Evolutionary conservation across 92 coral and sea anemone species (phyloP).

Genomic region (Bergia sp.): DNA sequence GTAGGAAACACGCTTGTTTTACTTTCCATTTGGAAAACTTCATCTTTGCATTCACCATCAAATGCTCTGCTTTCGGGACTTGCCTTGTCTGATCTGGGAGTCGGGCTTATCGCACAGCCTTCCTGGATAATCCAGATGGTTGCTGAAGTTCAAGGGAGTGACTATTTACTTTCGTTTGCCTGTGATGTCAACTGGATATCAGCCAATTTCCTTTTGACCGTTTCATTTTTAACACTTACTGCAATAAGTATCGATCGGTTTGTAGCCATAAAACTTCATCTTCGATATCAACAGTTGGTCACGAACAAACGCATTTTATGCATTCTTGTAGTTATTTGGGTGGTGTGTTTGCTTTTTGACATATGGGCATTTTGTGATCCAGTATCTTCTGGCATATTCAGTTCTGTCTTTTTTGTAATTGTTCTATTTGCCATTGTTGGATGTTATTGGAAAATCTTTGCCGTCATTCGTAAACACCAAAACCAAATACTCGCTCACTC

Average conservation of each 20-base stretch:
- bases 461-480: conserved; percentile 13
- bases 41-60: conserved; percentile 16
- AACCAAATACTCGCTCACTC: background rate
- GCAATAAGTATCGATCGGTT: conserved; percentile 13
- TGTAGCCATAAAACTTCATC: conserved; percentile 10
- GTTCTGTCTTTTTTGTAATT: background rate
- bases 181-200: conserved; percentile 28
- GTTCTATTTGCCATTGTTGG: background rate
- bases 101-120: conserved; percentile 7
- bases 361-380: conserved; percentile 14
- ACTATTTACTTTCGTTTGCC: background rate
- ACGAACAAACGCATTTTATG: background rate
- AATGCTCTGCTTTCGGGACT: conserved; percentile 23
- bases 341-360: background rate
- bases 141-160: conserved; percentile 23
- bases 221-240: background rate
- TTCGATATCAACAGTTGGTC: conserved; percentile 15
- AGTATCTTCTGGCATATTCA: conserved; percentile 15
- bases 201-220: conserved; percentile 2
- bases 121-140: background rate
- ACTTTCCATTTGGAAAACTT: conserved; percentile 23
- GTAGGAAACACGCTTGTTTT: conserved; percentile 6
- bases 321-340: background rate
- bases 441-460: conserved; percentile 1
- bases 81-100: conserved; percentile 9